Evolutionary conservation across 2,797 vertebrate genomes (phyloP).

Genomic region (Ataeniobius toweri): DNA sequence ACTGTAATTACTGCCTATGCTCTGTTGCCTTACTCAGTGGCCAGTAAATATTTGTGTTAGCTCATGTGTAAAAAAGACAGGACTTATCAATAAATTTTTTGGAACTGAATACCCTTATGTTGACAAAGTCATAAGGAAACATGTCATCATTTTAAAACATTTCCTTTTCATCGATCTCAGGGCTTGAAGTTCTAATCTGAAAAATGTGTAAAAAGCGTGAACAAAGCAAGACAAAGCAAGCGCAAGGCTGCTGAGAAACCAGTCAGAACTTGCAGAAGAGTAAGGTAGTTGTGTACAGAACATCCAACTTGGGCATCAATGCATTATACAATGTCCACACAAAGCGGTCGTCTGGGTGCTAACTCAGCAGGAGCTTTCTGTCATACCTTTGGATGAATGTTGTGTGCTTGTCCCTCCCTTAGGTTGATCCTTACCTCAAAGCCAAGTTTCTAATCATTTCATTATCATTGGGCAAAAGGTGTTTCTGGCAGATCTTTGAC

Average conservation of each 20-base stretch:
- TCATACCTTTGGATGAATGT: neutral
- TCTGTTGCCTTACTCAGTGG: slow-evolving; percentile 34
- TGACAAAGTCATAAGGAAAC: neutral
- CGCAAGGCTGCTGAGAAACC: neutral
- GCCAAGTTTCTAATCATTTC: neutral
- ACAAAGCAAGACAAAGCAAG: neutral
- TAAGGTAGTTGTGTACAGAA: neutral
- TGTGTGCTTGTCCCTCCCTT: neutral
- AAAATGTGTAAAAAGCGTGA: neutral
- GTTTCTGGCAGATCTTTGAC: neutral
- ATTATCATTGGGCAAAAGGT: neutral
- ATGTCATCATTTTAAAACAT: neutral
- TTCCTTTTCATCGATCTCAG: neutral
- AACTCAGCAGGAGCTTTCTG: too few species aligned
- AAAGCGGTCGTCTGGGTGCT: neutral
- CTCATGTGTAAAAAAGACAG: slow-evolving; percentile 1
- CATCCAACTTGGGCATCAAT: neutral
- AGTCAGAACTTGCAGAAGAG: neutral
- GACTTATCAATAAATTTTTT: neutral
- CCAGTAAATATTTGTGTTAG: slow-evolving; percentile 26
- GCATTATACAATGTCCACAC: neutral
- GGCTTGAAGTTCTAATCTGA: neutral
- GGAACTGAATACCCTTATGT: neutral
- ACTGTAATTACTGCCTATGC: slow-evolving; percentile 65
- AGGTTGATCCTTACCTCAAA: neutral